Base-by-base conservation (phyloP, 1,140 invertebrate genomes). In the Temnothorax curvispinosus region DNA sequence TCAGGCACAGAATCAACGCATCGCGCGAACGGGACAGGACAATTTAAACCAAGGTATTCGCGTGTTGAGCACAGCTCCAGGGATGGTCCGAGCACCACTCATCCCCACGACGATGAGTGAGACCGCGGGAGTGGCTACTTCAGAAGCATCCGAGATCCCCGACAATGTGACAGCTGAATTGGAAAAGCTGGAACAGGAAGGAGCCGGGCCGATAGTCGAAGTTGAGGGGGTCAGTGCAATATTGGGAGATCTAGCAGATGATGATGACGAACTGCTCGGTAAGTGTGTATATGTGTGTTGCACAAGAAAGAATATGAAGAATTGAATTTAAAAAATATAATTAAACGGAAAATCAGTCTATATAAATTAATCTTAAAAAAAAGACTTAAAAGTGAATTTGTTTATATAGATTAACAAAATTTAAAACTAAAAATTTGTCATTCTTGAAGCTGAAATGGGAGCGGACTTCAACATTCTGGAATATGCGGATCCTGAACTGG, bases 401-500 rank as follows among this genome's bases (percentile, higher is more conserved):
- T 15, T 64, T 82, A 82, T 41, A n/a, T 32, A 27, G 65, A 67
- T 86, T 7, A 21, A 56, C 54, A 21, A 62, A 56, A 75, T 71
- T 74, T 65, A 13, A 71, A 75, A 85, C 35, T 75, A 81, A 82
- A 65, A n/a, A 86, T 85, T 71, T 62, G 32, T 85, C 78, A 74
- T 60, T 82, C 21, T 96, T 88, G 95, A 96, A 96, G 98, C 97
- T 50, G 97, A 98, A 96, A 98, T 99, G 96, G 98, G 98, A 18
- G 97, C 98, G 92, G 98, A 99, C 95, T 99, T 99, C 95, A 99
- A 99, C 94, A 99, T 99, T 91, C 94, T 99, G 56, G 98, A 99
- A 94, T 99, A 99, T 95, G 98, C 98, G 0, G 98, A 99, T 96
- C 98, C 98, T 1, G 98, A 99, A 95, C 95, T 99, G n/a, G 98